Base-by-base conservation (phyloP, 2,888 invertebrate species). In the Thymelicus sylvestris region DNA sequence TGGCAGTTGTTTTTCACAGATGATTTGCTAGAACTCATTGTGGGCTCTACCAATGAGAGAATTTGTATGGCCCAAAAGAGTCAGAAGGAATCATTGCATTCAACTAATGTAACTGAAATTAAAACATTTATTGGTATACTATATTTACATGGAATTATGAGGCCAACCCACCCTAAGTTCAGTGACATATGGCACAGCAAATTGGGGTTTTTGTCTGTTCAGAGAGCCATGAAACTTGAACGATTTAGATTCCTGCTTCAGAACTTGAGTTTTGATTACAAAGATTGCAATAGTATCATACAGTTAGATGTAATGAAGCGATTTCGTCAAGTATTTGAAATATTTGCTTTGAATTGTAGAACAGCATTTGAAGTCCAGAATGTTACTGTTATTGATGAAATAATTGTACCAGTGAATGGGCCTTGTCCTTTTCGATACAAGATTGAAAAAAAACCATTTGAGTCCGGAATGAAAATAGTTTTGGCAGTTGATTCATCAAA, bases 331-430 rank as follows among this genome's bases (percentile, higher is more conserved):
- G 85, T 92, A 6, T 91, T 94, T 74, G 92, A 94, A 78, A 90
- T 90, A 72, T 94, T 94, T 74, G 86, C 91, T 41, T 80, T 88
- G 79, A 94, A 94, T 79, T 92, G 93, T 75, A 86, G 91, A 79
- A 86, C 85, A 72, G 83, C 86, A 67, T 84, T 85, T 74, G 85
- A 88, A 47, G 82, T 90, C 59, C 85, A 85, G 48, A 85, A 85
- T 73, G 75, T 80, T 52, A 88, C 82, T 7, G 90, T 92, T 55
- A 81, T 93, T 76, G 94, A 93, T 83, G 93, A 94, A 81, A 83
- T 90, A 72, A 83, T 94, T 73, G 80, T 90, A 65, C 91, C 91
- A 55, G 86, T 91, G 76, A 86, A 86, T 74, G 92, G 93, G 31
- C 90, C 92, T 71, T 93, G 93, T 75, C 89, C 93, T 62, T 93